Evolutionary conservation across 2,888 invertebrate species (phyloP).

Genomic region (Drepanosiphum platanoidis): DNA sequence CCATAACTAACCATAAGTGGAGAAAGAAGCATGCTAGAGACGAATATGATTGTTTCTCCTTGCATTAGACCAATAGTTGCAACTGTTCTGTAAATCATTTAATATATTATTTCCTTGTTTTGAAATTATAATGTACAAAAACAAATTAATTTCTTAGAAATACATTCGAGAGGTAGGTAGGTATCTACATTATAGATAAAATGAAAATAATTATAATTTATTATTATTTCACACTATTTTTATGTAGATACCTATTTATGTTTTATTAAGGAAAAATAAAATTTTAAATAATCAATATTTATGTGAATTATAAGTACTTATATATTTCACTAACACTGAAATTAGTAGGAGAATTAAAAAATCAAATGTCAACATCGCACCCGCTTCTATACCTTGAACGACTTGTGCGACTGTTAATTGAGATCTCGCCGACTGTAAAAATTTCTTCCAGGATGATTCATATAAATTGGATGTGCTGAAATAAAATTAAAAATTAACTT

Average conservation of each 20-base stretch:
- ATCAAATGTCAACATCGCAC: slow-evolving; percentile 80
- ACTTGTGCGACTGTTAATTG: slow-evolving; percentile 79
- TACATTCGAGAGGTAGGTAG: too few relatives aligned
- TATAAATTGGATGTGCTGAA: slow-evolving; percentile 64
- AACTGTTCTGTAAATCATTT: slow-evolving; percentile 70
- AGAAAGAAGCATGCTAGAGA: slow-evolving; percentile 84
- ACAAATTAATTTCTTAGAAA: too few relatives aligned
- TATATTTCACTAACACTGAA: slow-evolving; percentile 72
- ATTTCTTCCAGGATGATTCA: slow-evolving; percentile 71
- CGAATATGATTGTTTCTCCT: slow-evolving; percentile 78
- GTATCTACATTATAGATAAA: neutral
- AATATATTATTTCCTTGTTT: neutral
- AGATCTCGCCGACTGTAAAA: slow-evolving; percentile 75
- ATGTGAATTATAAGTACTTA: neutral
- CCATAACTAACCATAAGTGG: slow-evolving; percentile 77
- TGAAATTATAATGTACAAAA: neutral
- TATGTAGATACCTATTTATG: too few relatives aligned
- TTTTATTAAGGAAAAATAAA: neutral
- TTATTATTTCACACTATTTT: too few relatives aligned
- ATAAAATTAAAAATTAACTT: neutral
- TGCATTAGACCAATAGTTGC: slow-evolving; percentile 80
- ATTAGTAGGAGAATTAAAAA: slow-evolving; percentile 77
- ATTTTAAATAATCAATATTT: neutral
- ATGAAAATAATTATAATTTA: neutral
- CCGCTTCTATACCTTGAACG: slow-evolving; percentile 75